Conservation (phyloP, 2,113 vertebrate genomes). For the Chascanopsetta lugubris region DNA sequence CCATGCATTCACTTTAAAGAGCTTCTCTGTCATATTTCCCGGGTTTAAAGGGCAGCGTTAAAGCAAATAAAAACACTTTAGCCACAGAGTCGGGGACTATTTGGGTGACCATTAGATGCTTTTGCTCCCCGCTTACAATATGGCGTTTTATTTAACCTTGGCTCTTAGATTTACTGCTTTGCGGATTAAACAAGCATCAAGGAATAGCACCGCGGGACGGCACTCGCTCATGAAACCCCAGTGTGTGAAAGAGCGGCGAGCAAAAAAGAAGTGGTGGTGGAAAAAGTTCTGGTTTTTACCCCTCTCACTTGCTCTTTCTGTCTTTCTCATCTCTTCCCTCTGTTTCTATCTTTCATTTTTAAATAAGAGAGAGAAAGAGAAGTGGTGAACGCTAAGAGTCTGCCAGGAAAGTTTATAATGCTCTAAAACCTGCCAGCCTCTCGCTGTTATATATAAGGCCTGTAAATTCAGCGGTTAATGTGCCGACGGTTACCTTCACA, state of each 20-base stretch:
- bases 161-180: conserved; percentile 71
- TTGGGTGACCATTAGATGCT: conserved; percentile 52
- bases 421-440: conserved; percentile 75
- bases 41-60: conserved; percentile 28
- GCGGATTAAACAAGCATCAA: conserved; percentile 70
- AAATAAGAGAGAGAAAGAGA: conserved; percentile 22
- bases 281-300: conserved; percentile 45
- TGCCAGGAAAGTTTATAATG: conserved; percentile 79
- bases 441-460: conserved; percentile 69
- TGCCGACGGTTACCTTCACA: conserved; percentile 40
- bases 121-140: conserved; percentile 39
- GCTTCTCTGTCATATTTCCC: conserved; percentile 31
- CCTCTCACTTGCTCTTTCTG: not conserved
- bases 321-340: not conserved
- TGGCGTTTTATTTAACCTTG: conserved; percentile 70
- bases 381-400: conserved; percentile 53
- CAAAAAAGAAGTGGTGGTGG: conserved; percentile 39
- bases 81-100: conserved; percentile 37
- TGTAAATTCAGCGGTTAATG: conserved; percentile 78
- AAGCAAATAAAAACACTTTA: conserved; percentile 44
- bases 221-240: conserved; percentile 67
- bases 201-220: conserved; percentile 65
- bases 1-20: conserved; percentile 21
- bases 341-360: conserved; percentile 20
- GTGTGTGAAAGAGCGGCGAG: conserved; percentile 57